Percentiles rank a stretch among this genome's conserved stretches.
Evolutionary conservation across 2,797 vertebrate species (phyloP).

Genomic region (Tauraco hartlaubi): DNA sequence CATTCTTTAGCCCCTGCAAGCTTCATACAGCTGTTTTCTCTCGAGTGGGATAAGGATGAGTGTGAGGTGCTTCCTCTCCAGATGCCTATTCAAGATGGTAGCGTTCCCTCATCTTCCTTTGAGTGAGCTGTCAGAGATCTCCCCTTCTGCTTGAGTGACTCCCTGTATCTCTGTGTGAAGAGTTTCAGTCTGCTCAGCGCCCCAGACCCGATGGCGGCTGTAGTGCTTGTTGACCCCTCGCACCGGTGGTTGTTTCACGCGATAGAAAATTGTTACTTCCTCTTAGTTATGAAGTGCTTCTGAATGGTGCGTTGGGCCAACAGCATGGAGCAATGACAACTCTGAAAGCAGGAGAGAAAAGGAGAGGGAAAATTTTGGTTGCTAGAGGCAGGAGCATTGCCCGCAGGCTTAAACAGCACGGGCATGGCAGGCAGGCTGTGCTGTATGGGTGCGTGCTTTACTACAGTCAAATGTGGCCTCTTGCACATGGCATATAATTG

Average conservation of each 20-base stretch:
- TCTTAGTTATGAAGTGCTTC: background rate
- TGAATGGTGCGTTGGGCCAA: background rate
- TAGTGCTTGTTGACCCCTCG: background rate
- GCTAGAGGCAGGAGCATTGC: background rate
- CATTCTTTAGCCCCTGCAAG: background rate
- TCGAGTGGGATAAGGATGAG: background rate
- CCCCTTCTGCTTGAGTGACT: background rate
- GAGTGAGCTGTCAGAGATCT: background rate
- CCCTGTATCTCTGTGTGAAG: background rate
- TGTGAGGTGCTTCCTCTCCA: background rate
- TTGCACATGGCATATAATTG: accelerated
- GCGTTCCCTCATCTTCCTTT: background rate
- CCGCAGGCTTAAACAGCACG: accelerated
- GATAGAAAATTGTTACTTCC: background rate
- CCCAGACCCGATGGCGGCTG: background rate
- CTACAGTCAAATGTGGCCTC: background rate
- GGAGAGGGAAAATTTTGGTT: background rate
- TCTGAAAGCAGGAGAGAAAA: background rate
- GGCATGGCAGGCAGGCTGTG: background rate
- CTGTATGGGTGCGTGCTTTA: accelerated
- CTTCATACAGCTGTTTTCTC: background rate
- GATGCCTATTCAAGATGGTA: background rate
- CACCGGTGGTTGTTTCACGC: background rate
- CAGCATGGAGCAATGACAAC: background rate
- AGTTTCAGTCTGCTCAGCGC: background rate